Base-by-base conservation (phyloP, 2,797 vertebrate species). In the Lerista edwardsae region DNA sequence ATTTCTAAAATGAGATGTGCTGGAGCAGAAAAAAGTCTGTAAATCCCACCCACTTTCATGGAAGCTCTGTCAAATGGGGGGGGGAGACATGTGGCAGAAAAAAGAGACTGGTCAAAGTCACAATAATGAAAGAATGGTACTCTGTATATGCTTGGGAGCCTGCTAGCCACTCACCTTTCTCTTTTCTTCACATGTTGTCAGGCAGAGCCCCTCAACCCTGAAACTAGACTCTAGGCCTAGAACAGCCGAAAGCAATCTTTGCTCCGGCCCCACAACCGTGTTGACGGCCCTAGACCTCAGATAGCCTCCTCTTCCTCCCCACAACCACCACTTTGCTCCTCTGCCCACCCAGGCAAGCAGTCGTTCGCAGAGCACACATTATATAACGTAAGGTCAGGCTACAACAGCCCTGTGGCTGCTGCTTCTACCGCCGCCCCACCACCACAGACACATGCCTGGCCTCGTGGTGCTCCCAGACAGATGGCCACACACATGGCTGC, bases 381-480 rank as follows among this genome's bases (percentile, higher is more conserved):
- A 59, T 23, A 3, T 80, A 84, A 83, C 12, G 15, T 0, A 23
- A 4, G 59, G 6, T 19, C 0, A 4, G 34, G 6, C 39, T 3
- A 34, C 6, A 6, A 41, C 44, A 19, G 29, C 8, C 29, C 73
- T 9, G 44, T 64, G 10, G 11, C 9, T 15, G 57, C 62, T 14
- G 39, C 62, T 1, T 27, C 36, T 51, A 29, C 23, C 47, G 9
- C 47, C 41, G 8, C 41, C n/a, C 47, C 51, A 55, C 51, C 51
- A 55, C 51, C 64, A 23, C 47, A 65, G 71, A 47, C 72, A 80
- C 47, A 55, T 4, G 77, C 9, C 86, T 3, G 2, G 72, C 31
- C 82, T 44, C 29, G 55, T 80, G 81, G 79, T 41, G 31, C 72
- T 6, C 41, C 31, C 55, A 12, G 64, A 6, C 84, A 86, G 79